Conservation (phyloP, 2,888 invertebrate species). For the Tanaodytes sp. region DNA sequence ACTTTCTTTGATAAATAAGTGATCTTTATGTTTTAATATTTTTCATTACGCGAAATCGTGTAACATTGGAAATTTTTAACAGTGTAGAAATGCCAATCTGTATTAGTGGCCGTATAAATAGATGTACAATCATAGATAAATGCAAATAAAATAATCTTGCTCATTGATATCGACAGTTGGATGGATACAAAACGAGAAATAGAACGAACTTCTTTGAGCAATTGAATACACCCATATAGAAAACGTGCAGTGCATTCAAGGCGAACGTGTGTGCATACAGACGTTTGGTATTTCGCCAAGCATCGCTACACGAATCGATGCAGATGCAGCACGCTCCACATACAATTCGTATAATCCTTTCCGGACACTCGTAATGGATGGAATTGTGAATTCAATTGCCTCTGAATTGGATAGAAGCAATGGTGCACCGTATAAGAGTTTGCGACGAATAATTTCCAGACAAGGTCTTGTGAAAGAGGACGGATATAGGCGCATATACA, state of each 20-base stretch:
- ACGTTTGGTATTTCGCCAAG: slow-evolving; percentile 52
- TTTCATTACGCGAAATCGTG: too few species aligned
- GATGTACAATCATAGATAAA: too few species aligned
- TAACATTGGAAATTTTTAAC: too few species aligned
- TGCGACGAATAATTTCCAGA: slow-evolving; percentile 53
- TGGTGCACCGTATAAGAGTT: slow-evolving; percentile 53
- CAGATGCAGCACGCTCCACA: slow-evolving; percentile 69
- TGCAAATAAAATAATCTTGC: slow-evolving; percentile 44
- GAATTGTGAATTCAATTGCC: slow-evolving; percentile 71
- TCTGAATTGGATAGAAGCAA: slow-evolving; percentile 62
- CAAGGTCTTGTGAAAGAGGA: slow-evolving; percentile 52
- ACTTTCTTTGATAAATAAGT: too few species aligned
- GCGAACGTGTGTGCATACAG: slow-evolving; percentile 52
- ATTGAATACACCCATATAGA: slow-evolving; percentile 47
- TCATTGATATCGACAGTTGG: slow-evolving; percentile 42
- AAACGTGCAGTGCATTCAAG: slow-evolving; percentile 47
- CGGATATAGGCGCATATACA: slow-evolving; percentile 49
- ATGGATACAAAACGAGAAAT: slow-evolving; percentile 30
- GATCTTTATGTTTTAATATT: too few species aligned
- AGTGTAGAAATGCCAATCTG: too few species aligned
- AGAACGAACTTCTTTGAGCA: slow-evolving; percentile 46
- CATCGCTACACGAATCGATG: slow-evolving; percentile 59
- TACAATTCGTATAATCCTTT: slow-evolving; percentile 67
- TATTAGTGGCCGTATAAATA: too few species aligned
- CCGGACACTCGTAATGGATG: slow-evolving; percentile 69